Conservation (phyloP, 2,888 invertebrate species). For the Syrista parreyssii region DNA sequence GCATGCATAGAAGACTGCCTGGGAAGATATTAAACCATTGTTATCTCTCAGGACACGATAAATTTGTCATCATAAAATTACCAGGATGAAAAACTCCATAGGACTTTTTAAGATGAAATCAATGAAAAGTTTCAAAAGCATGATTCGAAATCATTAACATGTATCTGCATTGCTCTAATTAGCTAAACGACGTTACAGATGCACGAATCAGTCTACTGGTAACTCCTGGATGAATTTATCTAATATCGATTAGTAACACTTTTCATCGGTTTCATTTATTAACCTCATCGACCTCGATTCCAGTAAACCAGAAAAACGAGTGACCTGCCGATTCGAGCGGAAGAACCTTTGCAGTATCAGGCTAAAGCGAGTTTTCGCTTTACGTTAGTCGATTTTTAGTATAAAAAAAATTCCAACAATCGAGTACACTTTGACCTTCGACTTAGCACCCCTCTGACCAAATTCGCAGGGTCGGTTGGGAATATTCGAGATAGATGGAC, state of each 20-base stretch:
- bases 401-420: neutral
- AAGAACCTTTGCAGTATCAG: neutral
- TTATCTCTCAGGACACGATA: neutral
- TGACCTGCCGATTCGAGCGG: neutral
- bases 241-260: neutral
- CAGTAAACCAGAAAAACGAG: neutral
- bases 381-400: neutral
- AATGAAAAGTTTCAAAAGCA: neutral
- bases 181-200: neutral
- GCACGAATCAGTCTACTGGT: neutral
- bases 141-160: neutral
- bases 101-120: too few relatives aligned
- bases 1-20: neutral
- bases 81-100: too few relatives aligned
- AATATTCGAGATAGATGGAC: neutral
- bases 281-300: neutral
- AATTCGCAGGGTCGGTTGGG: neutral
- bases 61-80: neutral
- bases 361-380: neutral
- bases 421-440: neutral
- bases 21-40: neutral
- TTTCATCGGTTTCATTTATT: neutral
- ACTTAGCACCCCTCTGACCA: neutral
- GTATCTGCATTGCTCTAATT: neutral
- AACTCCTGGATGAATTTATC: neutral